Percentiles rank a stretch among this genome's conserved stretches.
phyloP scores from a whole-genome alignment of 2,113 vertebrate genomes.

The Corythaixoides concolor region DNA sequence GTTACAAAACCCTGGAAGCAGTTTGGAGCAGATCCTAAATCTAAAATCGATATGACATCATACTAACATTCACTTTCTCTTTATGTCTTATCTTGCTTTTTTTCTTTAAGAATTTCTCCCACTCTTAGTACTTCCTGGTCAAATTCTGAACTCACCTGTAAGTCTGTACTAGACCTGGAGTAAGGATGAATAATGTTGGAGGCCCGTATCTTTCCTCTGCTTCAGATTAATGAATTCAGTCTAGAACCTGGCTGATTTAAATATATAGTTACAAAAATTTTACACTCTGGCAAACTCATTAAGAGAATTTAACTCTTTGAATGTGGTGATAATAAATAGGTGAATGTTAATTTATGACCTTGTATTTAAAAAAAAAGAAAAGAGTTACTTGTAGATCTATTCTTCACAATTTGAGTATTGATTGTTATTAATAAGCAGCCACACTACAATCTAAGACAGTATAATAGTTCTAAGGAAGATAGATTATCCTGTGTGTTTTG shows the following conservation, averaged over 20 bases:
- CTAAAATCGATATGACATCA: neutral
- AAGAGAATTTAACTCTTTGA: neutral
- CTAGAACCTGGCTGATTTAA: neutral
- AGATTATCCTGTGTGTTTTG: neutral
- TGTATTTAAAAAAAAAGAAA: neutral
- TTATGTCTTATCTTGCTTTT: neutral
- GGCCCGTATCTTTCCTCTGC: rapidly evolving
- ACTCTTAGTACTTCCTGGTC: neutral
- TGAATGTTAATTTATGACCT: neutral
- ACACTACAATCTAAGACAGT: neutral
- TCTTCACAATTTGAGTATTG: neutral
- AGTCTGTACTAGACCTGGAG: neutral
- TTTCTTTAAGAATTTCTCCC: neutral
- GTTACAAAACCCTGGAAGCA: neutral
- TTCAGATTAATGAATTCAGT: neutral
- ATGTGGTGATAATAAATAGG: neutral
- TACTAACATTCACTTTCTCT: neutral
- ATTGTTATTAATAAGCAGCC: neutral
- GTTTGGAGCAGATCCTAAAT: neutral
- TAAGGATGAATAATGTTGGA: neutral
- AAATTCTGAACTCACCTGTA: neutral
- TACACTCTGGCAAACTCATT: neutral
- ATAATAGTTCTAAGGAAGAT: neutral
- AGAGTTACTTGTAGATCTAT: neutral
- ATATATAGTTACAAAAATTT: neutral